Evolutionary conservation across 2,113 vertebrate genomes (phyloP).

Genomic region (Menura novaehollandiae): DNA sequence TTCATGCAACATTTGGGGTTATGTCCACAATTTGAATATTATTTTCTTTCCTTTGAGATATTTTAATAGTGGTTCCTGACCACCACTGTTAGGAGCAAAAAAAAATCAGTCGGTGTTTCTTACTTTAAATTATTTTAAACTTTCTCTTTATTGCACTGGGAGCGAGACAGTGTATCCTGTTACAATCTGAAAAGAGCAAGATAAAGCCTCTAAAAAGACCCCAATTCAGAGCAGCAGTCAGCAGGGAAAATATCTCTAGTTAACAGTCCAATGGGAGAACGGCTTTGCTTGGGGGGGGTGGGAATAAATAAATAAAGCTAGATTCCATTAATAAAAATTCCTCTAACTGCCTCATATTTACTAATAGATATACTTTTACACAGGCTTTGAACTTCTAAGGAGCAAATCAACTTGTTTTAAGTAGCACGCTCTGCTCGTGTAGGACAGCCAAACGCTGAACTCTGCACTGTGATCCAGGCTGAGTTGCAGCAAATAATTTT

Average conservation of each 20-base stretch:
- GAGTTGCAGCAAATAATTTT: slow-evolving; percentile 31
- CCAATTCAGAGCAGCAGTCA: not conserved
- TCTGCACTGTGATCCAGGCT: not conserved
- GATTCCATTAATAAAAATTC: slow-evolving; percentile 46
- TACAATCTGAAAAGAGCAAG: slow-evolving; percentile 19
- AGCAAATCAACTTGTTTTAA: slow-evolving; percentile 31
- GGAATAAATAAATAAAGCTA: slow-evolving; percentile 5
- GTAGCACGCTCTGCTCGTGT: not conserved
- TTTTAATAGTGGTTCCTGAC: not conserved
- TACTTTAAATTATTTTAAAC: slow-evolving; percentile 23
- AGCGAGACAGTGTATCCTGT: not conserved
- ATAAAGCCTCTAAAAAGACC: slow-evolving; percentile 26
- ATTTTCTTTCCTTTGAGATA: not conserved
- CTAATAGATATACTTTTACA: slow-evolving; percentile 39
- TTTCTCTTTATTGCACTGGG: slow-evolving; percentile 7
- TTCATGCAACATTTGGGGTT: slow-evolving; percentile 12
- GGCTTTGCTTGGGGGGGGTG: not conserved
- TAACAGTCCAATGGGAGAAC: not conserved
- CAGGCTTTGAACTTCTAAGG: slow-evolving; percentile 28
- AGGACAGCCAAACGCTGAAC: slow-evolving; percentile 35
- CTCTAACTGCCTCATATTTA: slow-evolving; percentile 29
- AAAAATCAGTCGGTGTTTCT: not conserved
- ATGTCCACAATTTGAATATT: not conserved
- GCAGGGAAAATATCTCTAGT: not conserved
- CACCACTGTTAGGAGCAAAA: not conserved